Evolutionary conservation across 2,797 vertebrate genomes (phyloP), one percentile per base, ranked within the genome.

Genomic region (Pangasius mekongensis): DNA sequence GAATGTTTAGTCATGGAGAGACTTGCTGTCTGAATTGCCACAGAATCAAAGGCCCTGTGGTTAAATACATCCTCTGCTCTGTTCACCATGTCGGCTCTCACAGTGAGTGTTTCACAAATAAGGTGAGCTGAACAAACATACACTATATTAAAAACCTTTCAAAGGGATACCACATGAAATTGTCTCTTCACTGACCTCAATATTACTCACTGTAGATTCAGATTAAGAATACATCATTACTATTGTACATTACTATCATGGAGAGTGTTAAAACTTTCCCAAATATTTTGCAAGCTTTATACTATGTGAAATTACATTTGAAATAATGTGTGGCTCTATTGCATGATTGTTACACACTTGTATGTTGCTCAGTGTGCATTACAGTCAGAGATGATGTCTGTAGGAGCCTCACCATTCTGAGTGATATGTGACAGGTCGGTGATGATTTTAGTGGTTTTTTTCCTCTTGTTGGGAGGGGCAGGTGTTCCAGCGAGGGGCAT

Each of bases 401-500:
- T 85, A 82, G 84, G 88, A 88, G 76, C 85, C 95, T 95, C 94
- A 96, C 96, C 96, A 92, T 97, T 91, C 92, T 97, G 95, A 92
- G 95, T 90, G 94, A 99, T 93, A 93, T 96, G 94, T 89, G 96
- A 94, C 78, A 97, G 91, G 94, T 98, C 97, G 92, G 97, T 97
- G 93, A 98, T 97, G 95, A 98, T 96, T 95, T 97, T 99, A 93
- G 97, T 92, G 91, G 96, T 92, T 95, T 97, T 99, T 97, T 98
- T 98, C 96, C 97, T 97, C 96, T 98, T 99, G 95, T 96, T 95
- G 90, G 97, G 96, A 86, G 97, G 97, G 91, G 97, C 97, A 81
- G 98, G 98, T 92, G 96, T 99, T 97, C 97, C 97, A 93, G 97
- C 96, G 90, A 97, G 95, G 87, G 98, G 97, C 98, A 99, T 99